Evolutionary conservation across 2,888 invertebrate species (phyloP), one percentile per base, ranked within the genome.

Genomic region (Xestobium rufovillosum): DNA sequence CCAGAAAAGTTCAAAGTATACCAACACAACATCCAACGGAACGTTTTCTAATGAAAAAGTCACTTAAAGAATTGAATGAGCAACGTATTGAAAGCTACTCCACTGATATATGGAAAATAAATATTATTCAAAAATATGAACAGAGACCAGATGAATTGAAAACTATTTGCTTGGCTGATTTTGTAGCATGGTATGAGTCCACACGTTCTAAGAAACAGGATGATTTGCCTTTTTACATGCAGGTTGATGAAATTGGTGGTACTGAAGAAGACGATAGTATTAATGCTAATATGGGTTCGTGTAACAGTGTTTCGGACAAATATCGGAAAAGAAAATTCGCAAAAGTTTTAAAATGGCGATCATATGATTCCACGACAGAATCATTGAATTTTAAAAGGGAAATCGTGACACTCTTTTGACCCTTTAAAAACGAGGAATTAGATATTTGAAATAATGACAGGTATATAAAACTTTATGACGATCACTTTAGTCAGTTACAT

Each of bases 1-100:
- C 55, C 3, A 31, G 39, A 31, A 38, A 46, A 29, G 33, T 60
- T 39, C 49, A 49, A 36, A 58, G 54, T 47, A 61, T 61, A 3
- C 52, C 56, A 15, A 61, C 59, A 27, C 11, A 33, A 3, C 14
- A 31, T 12, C 15, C 17, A n/a, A n/a, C n/a, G n/a, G n/a, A n/a
- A n/a, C n/a, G n/a, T n/a, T n/a, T n/a, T n/a, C n/a, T n/a, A n/a
- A 9, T 38, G 26, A 34, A 14, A 30, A 15, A 17, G 14, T 9
- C 14, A n/a, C 26, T 32, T 31, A 25, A 14, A 14, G 14, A 10
- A 36, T 11, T 8, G 26, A 19, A 14, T 19, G 19, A 25, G 3
- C 12, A 36, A 29, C 14, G 25, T 29, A 8, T 29, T 19, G 15
- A 15, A 12, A 30, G 13, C 10, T 31, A 32, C 32, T 37, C 37